Evolutionary conservation across 2,113 vertebrate species (phyloP).

Genomic region (Crotalus viridis): DNA sequence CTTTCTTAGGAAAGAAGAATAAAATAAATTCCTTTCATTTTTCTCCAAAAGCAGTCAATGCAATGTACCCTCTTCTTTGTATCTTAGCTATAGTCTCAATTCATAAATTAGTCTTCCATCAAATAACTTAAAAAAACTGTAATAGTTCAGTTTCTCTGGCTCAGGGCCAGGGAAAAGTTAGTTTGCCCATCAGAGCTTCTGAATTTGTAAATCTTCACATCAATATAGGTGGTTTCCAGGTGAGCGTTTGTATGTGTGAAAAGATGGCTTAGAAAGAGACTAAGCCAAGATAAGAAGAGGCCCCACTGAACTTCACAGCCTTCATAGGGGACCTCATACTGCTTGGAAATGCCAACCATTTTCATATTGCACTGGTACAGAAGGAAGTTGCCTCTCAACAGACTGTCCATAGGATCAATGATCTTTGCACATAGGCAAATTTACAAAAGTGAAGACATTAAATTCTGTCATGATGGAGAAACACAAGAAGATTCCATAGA

Average conservation of each 20-base stretch:
- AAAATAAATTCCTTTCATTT: slow-evolving; percentile 50
- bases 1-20: slow-evolving; percentile 37
- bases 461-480: slow-evolving; percentile 99
- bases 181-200: slow-evolving; percentile 73
- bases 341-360: slow-evolving; percentile 57
- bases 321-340: slow-evolving; percentile 28
- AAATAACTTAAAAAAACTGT: slow-evolving; percentile 80
- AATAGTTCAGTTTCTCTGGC: slow-evolving; percentile 73
- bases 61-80: slow-evolving; percentile 55
- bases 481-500: slow-evolving; percentile 94
- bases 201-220: slow-evolving; percentile 74
- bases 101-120: slow-evolving; percentile 78
- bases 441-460: slow-evolving; percentile 98
- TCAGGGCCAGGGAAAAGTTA: slow-evolving; percentile 83
- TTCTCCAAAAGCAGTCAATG: slow-evolving; percentile 53
- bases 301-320: slow-evolving; percentile 52
- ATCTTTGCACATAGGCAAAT: slow-evolving; percentile 93
- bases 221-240: slow-evolving; percentile 64
- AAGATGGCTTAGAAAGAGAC: slow-evolving; percentile 28
- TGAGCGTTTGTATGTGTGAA: slow-evolving; percentile 7
- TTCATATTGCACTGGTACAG: slow-evolving; percentile 79
- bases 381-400: slow-evolving; percentile 56
- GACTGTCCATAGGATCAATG: slow-evolving; percentile 69
- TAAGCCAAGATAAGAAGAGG: slow-evolving; percentile 42
- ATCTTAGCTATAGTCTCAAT: slow-evolving; percentile 68